Conservation (phyloP, 2,888 invertebrate species). For the Drosophila diplacantha region DNA sequence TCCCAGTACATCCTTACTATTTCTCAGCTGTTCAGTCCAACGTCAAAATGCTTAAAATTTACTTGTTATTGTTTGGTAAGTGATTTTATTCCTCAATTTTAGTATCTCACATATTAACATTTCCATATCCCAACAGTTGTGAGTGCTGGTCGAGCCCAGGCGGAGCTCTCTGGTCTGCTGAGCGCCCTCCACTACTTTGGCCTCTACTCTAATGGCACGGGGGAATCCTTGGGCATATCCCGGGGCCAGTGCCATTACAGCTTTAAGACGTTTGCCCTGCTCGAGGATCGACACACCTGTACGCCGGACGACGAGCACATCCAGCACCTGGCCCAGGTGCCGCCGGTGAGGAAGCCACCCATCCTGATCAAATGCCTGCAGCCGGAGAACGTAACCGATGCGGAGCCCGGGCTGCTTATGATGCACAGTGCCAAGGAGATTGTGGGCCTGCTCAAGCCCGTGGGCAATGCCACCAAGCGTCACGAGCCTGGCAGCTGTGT, state of each 20-base stretch:
- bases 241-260: conserved; percentile 68
- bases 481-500: conserved; percentile 84
- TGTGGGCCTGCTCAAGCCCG: conserved; percentile 71
- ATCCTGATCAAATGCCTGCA: conserved; percentile 75
- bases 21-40: conserved; percentile 16
- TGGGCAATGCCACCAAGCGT: conserved; percentile 79
- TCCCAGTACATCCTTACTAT: neutral
- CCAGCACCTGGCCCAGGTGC: conserved; percentile 54
- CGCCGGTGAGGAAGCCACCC: conserved; percentile 62
- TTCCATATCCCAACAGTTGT: conserved; percentile 18
- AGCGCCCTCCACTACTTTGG: conserved; percentile 51
- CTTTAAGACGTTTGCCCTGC: conserved; percentile 69
- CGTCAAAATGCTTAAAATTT: conserved; percentile 27
- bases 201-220: conserved; percentile 44
- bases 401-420: conserved; percentile 58
- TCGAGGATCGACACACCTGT: conserved; percentile 64
- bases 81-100: neutral
- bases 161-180: conserved; percentile 49
- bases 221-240: conserved; percentile 52
- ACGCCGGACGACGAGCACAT: conserved; percentile 68
- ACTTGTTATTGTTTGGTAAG: conserved; percentile 39
- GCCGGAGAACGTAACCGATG: conserved; percentile 3
- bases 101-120: neutral
- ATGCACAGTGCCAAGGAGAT: conserved; percentile 74
- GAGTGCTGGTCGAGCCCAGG: conserved; percentile 9